A percentile compares a stretch with the other conserved stretches of the same genome.
Conservation (phyloP, 2,113 vertebrate species). For the Camelus bactrianus region DNA sequence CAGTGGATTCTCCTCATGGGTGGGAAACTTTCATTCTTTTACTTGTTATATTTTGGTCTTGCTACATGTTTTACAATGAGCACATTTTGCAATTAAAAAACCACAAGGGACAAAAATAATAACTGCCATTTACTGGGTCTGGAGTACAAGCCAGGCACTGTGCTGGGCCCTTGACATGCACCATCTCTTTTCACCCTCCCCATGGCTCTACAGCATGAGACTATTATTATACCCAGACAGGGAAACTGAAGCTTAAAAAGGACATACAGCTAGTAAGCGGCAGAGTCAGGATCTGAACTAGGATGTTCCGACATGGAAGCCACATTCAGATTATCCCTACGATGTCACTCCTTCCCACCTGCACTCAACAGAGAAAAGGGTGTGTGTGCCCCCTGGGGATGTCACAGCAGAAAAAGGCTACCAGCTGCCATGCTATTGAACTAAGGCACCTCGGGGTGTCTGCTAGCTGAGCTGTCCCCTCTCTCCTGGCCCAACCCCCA, state of each 20-base stretch:
- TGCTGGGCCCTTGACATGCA: not conserved
- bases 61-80: not conserved
- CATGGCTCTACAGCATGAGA: not conserved
- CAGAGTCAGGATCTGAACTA: not conserved
- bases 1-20: not conserved
- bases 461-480: not conserved
- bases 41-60: not conserved
- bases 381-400: not conserved
- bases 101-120: not conserved
- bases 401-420: not conserved
- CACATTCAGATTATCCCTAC: not conserved
- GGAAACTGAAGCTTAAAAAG: not conserved
- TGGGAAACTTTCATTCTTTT: not conserved
- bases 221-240: not conserved
- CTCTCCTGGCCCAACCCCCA: not conserved
- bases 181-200: not conserved
- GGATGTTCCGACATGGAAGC: not conserved
- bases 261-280: not conserved
- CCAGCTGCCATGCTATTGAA: rapidly evolving
- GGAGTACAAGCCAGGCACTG: not conserved
- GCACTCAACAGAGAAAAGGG: not conserved
- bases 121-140: not conserved
- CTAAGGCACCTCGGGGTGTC: not conserved
- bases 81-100: not conserved
- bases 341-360: not conserved